phyloP scores from a whole-genome alignment of 2,888 invertebrate genomes.

The Timema cristinae region DNA sequence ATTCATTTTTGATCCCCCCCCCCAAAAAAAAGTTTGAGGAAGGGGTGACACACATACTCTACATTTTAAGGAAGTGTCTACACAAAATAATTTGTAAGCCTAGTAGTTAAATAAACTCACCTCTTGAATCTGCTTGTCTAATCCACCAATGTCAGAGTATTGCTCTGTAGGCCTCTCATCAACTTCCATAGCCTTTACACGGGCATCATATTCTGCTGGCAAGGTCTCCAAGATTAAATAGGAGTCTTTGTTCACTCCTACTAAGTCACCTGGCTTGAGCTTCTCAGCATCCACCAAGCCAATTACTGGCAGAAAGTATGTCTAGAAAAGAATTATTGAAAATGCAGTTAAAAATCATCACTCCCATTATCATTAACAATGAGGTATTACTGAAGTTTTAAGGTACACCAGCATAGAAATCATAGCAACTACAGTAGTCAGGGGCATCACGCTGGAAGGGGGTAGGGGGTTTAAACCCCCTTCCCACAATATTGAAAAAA shows the following conservation, averaged over 20 bases:
- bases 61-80: no score
- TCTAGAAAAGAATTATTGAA: slow-evolving; percentile 53
- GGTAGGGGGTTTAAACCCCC: no score
- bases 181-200: slow-evolving; percentile 99
- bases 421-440: no score
- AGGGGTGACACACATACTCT: no score
- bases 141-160: slow-evolving; percentile 98
- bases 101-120: slow-evolving; percentile 32
- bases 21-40: no score
- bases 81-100: neutral
- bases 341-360: no score
- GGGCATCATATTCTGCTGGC: slow-evolving; percentile 94
- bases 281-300: slow-evolving; percentile 97
- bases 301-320: slow-evolving; percentile 98
- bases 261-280: slow-evolving; percentile 93
- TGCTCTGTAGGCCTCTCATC: slow-evolving; percentile 99
- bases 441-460: no score
- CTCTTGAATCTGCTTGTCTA: slow-evolving; percentile 96
- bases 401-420: no score
- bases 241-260: slow-evolving; percentile 94
- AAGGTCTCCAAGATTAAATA: slow-evolving; percentile 96
- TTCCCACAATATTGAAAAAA: no score
- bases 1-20: neutral
- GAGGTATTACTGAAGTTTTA: no score
- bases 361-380: no score